A percentile compares a stretch with the other conserved stretches of the same genome.
These are phyloP conservation scores for Syritta pipiens DNA, from an alignment of 2,888 invertebrate species.

Conservation along the genomic window DNA sequence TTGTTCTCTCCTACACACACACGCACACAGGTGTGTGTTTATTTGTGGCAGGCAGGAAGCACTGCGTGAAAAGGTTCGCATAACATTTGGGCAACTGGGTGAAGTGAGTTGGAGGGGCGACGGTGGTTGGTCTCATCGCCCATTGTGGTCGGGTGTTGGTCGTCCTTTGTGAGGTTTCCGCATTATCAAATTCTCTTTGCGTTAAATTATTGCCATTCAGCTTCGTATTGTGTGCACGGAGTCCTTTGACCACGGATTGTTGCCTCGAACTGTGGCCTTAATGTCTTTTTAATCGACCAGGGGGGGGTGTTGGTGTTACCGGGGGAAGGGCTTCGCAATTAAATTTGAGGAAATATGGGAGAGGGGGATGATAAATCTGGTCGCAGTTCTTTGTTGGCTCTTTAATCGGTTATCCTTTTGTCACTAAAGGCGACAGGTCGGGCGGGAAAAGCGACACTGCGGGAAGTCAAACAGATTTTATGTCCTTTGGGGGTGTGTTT, in stretches of 20 bases:
- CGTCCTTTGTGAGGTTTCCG: not conserved
- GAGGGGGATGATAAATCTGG: not conserved
- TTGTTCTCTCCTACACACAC: too few species aligned
- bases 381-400: too few species aligned
- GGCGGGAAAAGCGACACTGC: too few species aligned
- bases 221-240: conserved; percentile 9
- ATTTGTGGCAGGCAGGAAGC: conserved; percentile 27
- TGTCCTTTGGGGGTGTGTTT: too few species aligned
- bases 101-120: too few species aligned
- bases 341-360: not conserved
- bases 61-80: conserved; percentile 16
- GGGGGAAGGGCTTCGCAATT: too few species aligned
- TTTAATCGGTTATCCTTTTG: too few species aligned
- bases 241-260: conserved; percentile 28
- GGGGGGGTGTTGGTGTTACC: too few species aligned
- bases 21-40: conserved; percentile 38
- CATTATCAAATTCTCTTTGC: conserved; percentile 54
- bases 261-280: conserved; percentile 21
- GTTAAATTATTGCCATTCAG: conserved; percentile 38
- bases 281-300: conserved; percentile 46
- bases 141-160: conserved; percentile 24
- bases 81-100: too few species aligned
- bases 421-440: too few species aligned
- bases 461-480: too few species aligned
- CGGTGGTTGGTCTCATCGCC: conserved; percentile 10